Evolutionary conservation across 1,140 invertebrate species (phyloP), one percentile per base, ranked within the genome.

Genomic region (Monochamus saltuarius): DNA sequence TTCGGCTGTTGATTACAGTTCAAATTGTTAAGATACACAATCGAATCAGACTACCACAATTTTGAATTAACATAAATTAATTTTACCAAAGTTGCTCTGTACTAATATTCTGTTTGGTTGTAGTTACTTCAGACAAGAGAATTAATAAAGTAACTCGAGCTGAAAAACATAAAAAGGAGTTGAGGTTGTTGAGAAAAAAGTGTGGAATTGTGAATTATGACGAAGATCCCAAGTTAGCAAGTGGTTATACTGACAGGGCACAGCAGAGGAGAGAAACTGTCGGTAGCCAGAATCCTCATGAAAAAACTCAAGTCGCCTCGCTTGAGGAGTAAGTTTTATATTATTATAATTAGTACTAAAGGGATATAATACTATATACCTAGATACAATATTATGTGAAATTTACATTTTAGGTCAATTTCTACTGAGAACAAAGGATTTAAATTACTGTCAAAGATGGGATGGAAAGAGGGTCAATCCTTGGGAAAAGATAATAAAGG

Each of bases 391-490:
- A n/a, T 46, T 16, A 61, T 59, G 29, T 45, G 43, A 42, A 40
- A 40, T 55, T 64, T 49, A 45, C 50, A 66, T 69, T 65, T 63
- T 68, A 94, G 91, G 68, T 85, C 84, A 17, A 90, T 95, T 68
- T 75, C 85, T 13, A 78, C 86, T 16, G 83, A 87, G 35, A 96
- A 95, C 71, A 92, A 91, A 79, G 94, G 95, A 0, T 96, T 94
- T 75, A 89, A 93, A 80, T 76, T 97, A 74, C 73, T 97, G 37
- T 79, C 88, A 51, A 95, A 95, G 79, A 91, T 97, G 88, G 94
- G 94, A 11, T 97, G 93, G 94, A 86, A 84, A n/a, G 87, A 90
- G 77, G 94, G 94, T 52, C 82, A 91, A 65, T 83, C 87, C 0
- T 79, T 97, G 45, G 94, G 94, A 10, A 93, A 91, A 77, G 84